A percentile compares a stretch with the other conserved stretches of the same genome.
These are phyloP conservation scores for Tinamus guttatus DNA, from an alignment of 2,113 vertebrate species.

Conservation along the genomic window DNA sequence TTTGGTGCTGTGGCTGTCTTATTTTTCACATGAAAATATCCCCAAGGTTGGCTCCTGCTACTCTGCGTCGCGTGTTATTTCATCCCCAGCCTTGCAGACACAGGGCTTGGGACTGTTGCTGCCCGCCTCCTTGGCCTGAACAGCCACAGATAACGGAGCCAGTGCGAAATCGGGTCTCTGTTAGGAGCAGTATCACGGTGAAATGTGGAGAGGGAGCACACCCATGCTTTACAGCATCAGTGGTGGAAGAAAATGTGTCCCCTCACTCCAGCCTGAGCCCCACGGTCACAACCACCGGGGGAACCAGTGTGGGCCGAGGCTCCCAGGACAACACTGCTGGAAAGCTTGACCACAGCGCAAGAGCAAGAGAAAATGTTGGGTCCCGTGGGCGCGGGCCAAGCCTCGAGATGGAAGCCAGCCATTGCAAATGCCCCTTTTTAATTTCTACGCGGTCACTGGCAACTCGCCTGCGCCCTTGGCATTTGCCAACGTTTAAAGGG, in stretches of 20 bases:
- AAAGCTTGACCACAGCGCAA: no score
- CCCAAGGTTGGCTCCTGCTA: background rate
- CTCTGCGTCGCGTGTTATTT: background rate
- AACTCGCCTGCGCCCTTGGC: background rate
- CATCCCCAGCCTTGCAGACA: no score
- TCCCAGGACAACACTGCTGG: no score
- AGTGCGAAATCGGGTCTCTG: accelerated
- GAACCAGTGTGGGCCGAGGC: background rate
- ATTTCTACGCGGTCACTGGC: background rate
- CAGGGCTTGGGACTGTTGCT: background rate
- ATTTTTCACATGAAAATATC: background rate
- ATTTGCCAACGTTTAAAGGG: background rate
- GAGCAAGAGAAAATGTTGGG: no score
- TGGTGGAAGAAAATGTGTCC: background rate
- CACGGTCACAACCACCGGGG: background rate
- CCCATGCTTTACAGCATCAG: accelerated
- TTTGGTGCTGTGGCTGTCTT: background rate
- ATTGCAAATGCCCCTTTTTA: background rate
- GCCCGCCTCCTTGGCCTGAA: background rate
- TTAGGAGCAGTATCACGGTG: background rate
- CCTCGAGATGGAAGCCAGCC: no score
- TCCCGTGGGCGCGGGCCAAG: no score
- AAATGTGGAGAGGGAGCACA: background rate
- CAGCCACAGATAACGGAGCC: accelerated
- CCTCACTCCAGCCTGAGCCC: background rate